Percentiles rank a stretch among this genome's conserved stretches.
Conservation (phyloP, 2,113 vertebrate genomes). For the Antechinus flavipes region DNA sequence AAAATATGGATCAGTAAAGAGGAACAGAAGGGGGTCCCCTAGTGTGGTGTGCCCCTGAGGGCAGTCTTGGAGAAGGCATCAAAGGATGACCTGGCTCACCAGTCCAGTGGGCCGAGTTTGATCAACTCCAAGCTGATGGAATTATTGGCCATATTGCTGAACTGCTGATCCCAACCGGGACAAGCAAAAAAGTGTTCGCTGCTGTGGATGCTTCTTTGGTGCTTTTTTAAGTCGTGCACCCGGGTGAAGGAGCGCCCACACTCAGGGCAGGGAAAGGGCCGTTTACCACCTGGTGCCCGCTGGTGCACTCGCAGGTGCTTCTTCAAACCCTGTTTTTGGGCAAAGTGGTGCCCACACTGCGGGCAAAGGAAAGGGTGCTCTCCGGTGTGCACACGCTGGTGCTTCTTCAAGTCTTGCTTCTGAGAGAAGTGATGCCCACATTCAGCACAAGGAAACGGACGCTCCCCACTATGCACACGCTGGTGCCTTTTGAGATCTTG, state of each 20-base stretch:
- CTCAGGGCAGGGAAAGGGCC: conserved; percentile 74
- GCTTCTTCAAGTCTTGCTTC: conserved; percentile 44
- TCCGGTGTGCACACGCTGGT: conserved; percentile 45
- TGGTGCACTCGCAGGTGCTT: conserved; percentile 78
- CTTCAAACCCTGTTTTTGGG: conserved; percentile 67
- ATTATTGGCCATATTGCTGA: neutral
- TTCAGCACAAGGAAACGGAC: conserved; percentile 37
- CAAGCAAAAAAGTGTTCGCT: conserved; percentile 76
- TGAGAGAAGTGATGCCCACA: conserved; percentile 49
- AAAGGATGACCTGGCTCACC: neutral
- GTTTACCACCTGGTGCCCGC: conserved; percentile 75
- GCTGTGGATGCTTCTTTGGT: conserved; percentile 74
- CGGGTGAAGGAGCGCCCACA: conserved; percentile 84
- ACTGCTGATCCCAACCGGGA: neutral
- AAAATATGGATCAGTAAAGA: neutral
- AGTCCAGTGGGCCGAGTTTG: neutral
- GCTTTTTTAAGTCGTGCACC: conserved; percentile 82
- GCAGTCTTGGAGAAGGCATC: neutral
- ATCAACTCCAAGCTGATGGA: neutral
- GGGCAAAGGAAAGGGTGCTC: conserved; percentile 58
- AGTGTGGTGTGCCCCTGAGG: neutral
- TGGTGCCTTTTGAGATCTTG: conserved; percentile 54
- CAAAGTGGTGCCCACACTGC: conserved; percentile 51
- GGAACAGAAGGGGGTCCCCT: neutral
- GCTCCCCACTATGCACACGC: neutral